These are phyloP conservation scores for Tamandua tetradactyla DNA, from an alignment of 2,797 vertebrate species.

Conservation along the genomic window DNA sequence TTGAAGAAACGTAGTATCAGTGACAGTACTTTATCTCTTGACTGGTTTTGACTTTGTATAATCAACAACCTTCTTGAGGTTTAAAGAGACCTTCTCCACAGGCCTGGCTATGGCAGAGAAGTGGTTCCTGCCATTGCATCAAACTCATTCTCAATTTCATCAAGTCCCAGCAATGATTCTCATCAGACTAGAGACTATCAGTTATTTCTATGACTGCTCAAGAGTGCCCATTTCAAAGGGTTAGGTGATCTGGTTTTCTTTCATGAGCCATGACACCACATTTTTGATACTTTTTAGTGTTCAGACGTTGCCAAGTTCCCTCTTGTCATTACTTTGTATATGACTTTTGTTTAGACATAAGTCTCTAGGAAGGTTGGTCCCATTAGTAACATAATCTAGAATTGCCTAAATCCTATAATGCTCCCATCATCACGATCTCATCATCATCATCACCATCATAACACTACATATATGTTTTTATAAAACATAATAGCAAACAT, in stretches of 20 bases:
- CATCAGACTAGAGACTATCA: not conserved
- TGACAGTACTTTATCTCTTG: constrained; percentile 25
- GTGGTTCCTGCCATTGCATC: not conserved
- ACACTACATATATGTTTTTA: not conserved
- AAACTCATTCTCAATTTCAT: not conserved
- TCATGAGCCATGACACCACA: not conserved
- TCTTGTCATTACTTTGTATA: not conserved
- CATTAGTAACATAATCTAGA: constrained; percentile 15
- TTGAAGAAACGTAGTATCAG: not conserved
- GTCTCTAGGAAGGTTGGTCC: not conserved
- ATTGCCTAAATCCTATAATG: not conserved
- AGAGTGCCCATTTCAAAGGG: not conserved
- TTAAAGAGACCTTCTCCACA: not conserved
- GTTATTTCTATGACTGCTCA: not conserved
- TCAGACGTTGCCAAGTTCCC: not conserved
- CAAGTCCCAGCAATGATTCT: not conserved
- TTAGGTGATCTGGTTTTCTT: not conserved
- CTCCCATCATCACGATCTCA: not conserved
- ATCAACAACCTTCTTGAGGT: not conserved
- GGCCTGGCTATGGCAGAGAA: not conserved
- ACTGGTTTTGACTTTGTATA: not conserved
- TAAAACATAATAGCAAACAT: not conserved
- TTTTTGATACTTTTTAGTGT: not conserved
- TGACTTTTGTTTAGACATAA: not conserved
- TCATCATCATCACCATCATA: not conserved